Evolutionary conservation across 2,888 invertebrate genomes (phyloP).

Genomic region (Megastigmus dorsalis): DNA sequence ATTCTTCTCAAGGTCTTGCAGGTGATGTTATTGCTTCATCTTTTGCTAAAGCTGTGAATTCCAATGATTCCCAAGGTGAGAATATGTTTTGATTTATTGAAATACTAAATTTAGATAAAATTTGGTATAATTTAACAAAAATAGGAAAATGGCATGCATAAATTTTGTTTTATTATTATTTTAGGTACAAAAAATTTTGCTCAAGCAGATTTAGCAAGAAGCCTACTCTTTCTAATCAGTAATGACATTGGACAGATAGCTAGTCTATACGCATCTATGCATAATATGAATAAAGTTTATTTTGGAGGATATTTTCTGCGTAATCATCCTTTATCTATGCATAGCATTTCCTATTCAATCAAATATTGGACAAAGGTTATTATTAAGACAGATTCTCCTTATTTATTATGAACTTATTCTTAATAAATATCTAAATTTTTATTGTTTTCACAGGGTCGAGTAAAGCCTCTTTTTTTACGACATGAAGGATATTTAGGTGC

Average conservation of each 20-base stretch:
- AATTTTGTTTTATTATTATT: slow-evolving; percentile 10
- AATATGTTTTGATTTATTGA: background rate
- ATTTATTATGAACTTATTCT: too few species aligned
- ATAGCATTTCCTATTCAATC: slow-evolving; percentile 81
- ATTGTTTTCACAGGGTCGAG: slow-evolving; percentile 76
- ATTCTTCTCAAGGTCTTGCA: slow-evolving; percentile 77
- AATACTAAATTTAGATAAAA: background rate
- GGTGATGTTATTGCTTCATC: slow-evolving; percentile 82
- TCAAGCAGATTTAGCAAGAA: slow-evolving; percentile 80
- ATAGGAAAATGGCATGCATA: background rate
- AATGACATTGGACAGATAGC: slow-evolving; percentile 85
- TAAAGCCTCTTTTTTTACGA: slow-evolving; percentile 80
- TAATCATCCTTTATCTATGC: slow-evolving; percentile 83
- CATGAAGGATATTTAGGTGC: slow-evolving; percentile 84
- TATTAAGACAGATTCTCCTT: too few species aligned
- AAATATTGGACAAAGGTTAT: slow-evolving; percentile 80
- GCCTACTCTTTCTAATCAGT: slow-evolving; percentile 80
- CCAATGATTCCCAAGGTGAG: slow-evolving; percentile 54
- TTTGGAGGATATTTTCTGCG: slow-evolving; percentile 83
- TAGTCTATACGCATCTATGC: slow-evolving; percentile 80
- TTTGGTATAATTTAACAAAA: too few species aligned
- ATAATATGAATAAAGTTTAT: slow-evolving; percentile 79
- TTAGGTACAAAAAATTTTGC: slow-evolving; percentile 67
- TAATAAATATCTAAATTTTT: slow-evolving; percentile 6
- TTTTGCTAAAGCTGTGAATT: slow-evolving; percentile 79